Evolutionary conservation across 53 echinoderm and acorn worm species (phyloP), one percentile per base, ranked within the genome.

Genomic region (Apostichopus leukothele): DNA sequence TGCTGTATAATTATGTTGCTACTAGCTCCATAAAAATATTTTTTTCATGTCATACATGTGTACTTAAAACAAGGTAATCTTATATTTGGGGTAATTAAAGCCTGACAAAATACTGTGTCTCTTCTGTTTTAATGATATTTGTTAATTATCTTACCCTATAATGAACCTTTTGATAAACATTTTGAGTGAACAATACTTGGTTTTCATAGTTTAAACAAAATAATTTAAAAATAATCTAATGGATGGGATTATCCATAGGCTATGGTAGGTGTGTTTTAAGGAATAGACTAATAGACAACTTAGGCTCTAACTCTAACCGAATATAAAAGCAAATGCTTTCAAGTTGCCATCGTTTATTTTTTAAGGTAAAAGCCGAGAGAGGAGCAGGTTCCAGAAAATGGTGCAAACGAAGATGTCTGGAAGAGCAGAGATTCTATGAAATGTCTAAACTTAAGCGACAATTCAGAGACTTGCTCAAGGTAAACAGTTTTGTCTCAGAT

Each of bases 351-450:
- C 13, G 11, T 51, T 79, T 67, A 84, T 20, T 25, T 76, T 73
- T 50, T 5, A 71, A 97, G 98, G 86, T 95, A 14, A 99, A 99
- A 91, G 93, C 94, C 73, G 92, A 94, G 7, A 90, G 96, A 79
- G 83, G 90, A n/a, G 67, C 90, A 10, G 91, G 91, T 16, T 96
- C 99, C 19, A 89, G 94, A 21, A 99, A 99, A 60, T 99, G 99
- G 99, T 99, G 99, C 79, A 96, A 96, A 83, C 89, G 88, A 75
- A 79, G 95, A 83, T 96, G 96, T 16, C 84, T 99, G 76, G 99
- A 99, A 83, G 96, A 99, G 81, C 99, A 99, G 84, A 92, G 99
- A 25, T 99, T 99, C 89, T 99, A 99, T 78, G 99, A 99, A 83
- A 99, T 99, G 99, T 96, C 99, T 9, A 99, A 99, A 89, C 89